A percentile compares a stretch with the other conserved stretches of the same genome.
phyloP scores from a whole-genome alignment of 2,888 invertebrate genomes.

The Drosophila koepferae region DNA sequence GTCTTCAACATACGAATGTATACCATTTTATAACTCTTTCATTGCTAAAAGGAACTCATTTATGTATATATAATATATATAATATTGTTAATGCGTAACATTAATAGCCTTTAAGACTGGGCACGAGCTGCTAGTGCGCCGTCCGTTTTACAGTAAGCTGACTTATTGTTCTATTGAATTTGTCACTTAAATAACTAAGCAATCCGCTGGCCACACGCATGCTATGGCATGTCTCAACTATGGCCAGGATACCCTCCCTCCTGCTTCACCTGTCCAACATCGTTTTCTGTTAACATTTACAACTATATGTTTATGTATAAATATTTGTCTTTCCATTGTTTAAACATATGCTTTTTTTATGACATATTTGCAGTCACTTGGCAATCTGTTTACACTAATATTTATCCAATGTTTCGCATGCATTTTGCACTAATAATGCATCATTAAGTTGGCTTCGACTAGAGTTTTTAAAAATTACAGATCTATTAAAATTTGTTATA shows the following conservation, averaged over 20 bases:
- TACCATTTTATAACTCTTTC: slow-evolving; percentile 48
- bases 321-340: slow-evolving; percentile 62
- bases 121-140: slow-evolving; percentile 51
- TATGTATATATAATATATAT: slow-evolving; percentile 56
- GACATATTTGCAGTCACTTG: slow-evolving; percentile 75
- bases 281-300: slow-evolving; percentile 53
- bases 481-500: slow-evolving; percentile 69
- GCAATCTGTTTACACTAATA: slow-evolving; percentile 63
- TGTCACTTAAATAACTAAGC: slow-evolving; percentile 53
- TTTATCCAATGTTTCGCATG: slow-evolving; percentile 49
- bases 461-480: slow-evolving; percentile 51
- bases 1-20: slow-evolving; percentile 34
- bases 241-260: slow-evolving; percentile 12
- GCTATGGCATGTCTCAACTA: not conserved
- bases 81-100: slow-evolving; percentile 57
- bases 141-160: slow-evolving; percentile 67
- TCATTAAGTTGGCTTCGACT: slow-evolving; percentile 40
- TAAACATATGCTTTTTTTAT: slow-evolving; percentile 46
- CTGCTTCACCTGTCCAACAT: not conserved
- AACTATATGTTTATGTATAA: slow-evolving; percentile 57
- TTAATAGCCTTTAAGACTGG: slow-evolving; percentile 74
- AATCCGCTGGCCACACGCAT: slow-evolving; percentile 19
- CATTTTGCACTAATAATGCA: slow-evolving; percentile 37
- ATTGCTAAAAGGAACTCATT: slow-evolving; percentile 65
- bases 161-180: slow-evolving; percentile 70